Evolutionary conservation across 2,113 vertebrate species (phyloP), one percentile per base, ranked within the genome.

Genomic region (Psammodynastes pulverulentus): DNA sequence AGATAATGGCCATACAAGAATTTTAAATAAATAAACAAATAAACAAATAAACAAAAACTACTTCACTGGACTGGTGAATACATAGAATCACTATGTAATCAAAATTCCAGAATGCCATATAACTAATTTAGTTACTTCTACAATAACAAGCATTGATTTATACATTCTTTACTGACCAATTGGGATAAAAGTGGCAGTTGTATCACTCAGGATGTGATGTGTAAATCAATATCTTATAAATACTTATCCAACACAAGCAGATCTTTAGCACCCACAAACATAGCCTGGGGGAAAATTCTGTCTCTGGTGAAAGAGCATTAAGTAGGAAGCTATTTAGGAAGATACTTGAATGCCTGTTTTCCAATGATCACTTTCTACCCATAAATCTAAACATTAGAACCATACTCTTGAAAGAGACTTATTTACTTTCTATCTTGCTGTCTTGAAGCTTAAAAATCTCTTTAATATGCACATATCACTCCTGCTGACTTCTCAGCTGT

Each of bases 341-440:
- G 46, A 56, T 10, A 87, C 26, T 91, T 94, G 90, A 95, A 94
- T 49, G 91, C 43, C 53, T 52, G 1, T 62, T 24, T 95, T 91
- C 46, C 93, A 86, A 45, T 92, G 26, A 93, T 34, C n/a, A 92
- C 52, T 91, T 79, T 19, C 91, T 39, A 49, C 86, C 87, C 26
- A 85, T 88, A 95, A 95, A 94, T 93, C 15, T 26, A 94, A 8
- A 21, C 21, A 92, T 91, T 91, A 95, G 92, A 24, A 0, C 4
- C 17, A 26, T 49, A 89, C 87, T 86, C 93, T 34, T 7, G 92
- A 90, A 43, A 85, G 19, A 67, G 86, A 93, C 88, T 90, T 92
- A 54, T 95, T 94, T 94, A 84, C 9, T 92, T 93, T 93, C 21
- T 67, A 89, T 87, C 9, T n/a, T 86, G 12, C 8, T 87, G 84